Evolutionary conservation across 2,113 vertebrate genomes (phyloP).

Genomic region (Electrona antarctica): DNA sequence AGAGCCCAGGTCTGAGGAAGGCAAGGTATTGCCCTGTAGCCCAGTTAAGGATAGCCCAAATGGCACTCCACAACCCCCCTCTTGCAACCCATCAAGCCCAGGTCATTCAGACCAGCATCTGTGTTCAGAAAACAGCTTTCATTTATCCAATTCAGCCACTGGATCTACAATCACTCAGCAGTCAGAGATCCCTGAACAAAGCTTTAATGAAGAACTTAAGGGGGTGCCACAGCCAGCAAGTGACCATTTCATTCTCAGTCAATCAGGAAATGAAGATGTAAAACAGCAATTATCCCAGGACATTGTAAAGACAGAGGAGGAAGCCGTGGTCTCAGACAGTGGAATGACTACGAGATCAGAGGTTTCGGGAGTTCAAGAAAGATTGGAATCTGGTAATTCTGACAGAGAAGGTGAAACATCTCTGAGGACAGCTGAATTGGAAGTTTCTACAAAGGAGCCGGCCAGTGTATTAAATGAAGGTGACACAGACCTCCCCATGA

Average conservation of each 20-base stretch:
- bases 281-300: constrained; percentile 6
- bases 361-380: constrained; percentile 18
- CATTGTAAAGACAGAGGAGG: constrained; percentile 10
- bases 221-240: constrained; percentile 32
- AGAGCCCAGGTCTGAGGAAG: constrained; percentile 79
- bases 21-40: constrained; percentile 70
- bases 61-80: constrained; percentile 78
- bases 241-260: background rate
- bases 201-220: constrained; percentile 34
- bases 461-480: constrained; percentile 27
- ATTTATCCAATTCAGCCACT: constrained; percentile 65
- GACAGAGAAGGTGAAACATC: background rate
- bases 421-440: constrained; percentile 3
- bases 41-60: constrained; percentile 63
- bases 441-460: background rate
- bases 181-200: constrained; percentile 31
- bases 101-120: constrained; percentile 82
- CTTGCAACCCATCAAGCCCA: constrained; percentile 81
- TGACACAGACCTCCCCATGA: constrained; percentile 51
- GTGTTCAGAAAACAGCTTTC: constrained; percentile 78
- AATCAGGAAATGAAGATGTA: background rate
- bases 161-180: constrained; percentile 38
- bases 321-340: constrained; percentile 33
- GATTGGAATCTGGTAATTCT: constrained; percentile 5
- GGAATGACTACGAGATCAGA: constrained; percentile 14